Evolutionary conservation across 2,888 invertebrate genomes (phyloP).

Genomic region (Monoplex corrugatus): DNA sequence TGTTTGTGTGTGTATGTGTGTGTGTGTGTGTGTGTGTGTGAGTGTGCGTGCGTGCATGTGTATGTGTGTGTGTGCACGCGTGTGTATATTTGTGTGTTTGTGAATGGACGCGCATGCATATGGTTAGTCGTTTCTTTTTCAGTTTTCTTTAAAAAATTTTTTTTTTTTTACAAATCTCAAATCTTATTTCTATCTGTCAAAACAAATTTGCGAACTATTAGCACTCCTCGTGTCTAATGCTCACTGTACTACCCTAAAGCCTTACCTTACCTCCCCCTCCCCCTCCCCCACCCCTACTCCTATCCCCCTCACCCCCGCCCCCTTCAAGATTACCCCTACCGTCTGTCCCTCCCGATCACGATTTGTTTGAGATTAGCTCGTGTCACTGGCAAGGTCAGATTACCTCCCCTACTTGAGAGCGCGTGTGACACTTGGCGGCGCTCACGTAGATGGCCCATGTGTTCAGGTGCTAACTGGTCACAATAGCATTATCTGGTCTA

Average conservation of each 20-base stretch:
- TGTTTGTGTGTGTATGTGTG: too few species aligned
- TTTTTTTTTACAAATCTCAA: too few species aligned
- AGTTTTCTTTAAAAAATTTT: too few species aligned
- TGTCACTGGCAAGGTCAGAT: constrained; percentile 45
- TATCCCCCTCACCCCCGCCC: not conserved
- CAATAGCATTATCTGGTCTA: not conserved
- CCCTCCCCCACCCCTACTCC: not conserved
- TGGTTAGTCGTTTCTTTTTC: too few species aligned
- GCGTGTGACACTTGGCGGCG: constrained; percentile 45
- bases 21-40: too few species aligned
- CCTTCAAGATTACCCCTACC: not conserved
- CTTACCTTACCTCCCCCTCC: not conserved
- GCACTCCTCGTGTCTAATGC: not conserved
- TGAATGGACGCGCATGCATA: too few species aligned
- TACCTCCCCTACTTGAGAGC: constrained; percentile 44
- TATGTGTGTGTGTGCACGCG: too few species aligned
- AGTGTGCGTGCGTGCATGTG: too few species aligned
- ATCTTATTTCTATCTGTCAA: too few species aligned
- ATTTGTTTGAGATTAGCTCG: constrained; percentile 3
- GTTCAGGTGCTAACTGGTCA: not conserved
- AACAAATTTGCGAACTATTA: not conserved
- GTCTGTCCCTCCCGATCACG: too few species aligned
- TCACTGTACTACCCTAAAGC: too few species aligned
- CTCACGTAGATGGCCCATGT: not conserved
- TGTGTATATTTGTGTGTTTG: too few species aligned